These are phyloP conservation scores for Sphaerodactylus townsendi DNA, from an alignment of 2,113 vertebrate genomes.

Conservation along the genomic window DNA sequence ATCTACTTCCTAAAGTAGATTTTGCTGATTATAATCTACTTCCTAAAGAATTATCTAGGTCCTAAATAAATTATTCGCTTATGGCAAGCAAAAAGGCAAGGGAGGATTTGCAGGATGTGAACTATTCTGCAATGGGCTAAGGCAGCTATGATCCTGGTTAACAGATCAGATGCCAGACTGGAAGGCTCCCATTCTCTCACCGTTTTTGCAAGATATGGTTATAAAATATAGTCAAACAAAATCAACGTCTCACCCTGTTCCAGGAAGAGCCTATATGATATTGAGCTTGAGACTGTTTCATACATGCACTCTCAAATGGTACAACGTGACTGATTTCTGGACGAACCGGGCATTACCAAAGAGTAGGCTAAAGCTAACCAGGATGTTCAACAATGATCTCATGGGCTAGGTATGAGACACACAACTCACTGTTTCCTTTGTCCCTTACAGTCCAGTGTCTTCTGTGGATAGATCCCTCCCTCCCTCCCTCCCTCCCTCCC, in stretches of 20 bases:
- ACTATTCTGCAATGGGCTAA: neutral
- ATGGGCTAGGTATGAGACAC: neutral
- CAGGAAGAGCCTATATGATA: neutral
- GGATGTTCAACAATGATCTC: no score
- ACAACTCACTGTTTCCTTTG: neutral
- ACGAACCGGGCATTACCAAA: neutral
- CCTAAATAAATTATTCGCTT: neutral
- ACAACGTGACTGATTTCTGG: neutral
- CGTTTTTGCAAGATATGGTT: neutral
- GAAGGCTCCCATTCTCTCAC: neutral
- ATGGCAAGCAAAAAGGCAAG: neutral
- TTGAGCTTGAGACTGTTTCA: neutral
- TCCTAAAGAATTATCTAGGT: neutral
- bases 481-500: no score
- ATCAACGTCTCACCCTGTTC: neutral
- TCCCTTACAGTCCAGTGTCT: neutral
- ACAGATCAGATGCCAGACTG: neutral
- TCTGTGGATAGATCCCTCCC: no score
- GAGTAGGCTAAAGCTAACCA: neutral
- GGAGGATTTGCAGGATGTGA: neutral
- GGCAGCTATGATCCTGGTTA: neutral
- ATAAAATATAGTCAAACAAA: neutral
- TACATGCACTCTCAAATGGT: neutral
- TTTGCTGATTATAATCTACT: neutral
- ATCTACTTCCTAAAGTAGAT: no score